Evolutionary conservation across 2,797 vertebrate species (phyloP).

Genomic region (Rhynchonycteris naso): DNA sequence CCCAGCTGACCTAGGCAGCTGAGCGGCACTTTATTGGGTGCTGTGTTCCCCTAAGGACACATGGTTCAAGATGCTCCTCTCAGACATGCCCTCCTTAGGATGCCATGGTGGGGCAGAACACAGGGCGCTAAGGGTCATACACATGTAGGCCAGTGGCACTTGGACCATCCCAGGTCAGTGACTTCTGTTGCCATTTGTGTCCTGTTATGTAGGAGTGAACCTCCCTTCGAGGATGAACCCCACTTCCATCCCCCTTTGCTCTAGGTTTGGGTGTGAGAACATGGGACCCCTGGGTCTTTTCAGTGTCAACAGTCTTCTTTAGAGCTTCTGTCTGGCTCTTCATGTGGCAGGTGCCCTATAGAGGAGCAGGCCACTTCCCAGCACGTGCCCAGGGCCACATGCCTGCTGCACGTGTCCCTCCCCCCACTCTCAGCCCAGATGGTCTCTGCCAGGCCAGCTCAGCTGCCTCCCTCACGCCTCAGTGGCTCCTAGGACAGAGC

Average conservation of each 20-base stretch:
- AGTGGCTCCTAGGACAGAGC: constrained; percentile 81
- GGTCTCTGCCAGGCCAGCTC: constrained; percentile 76
- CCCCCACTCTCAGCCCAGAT: constrained; percentile 68
- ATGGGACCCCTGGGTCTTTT: neutral
- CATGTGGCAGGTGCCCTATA: constrained; percentile 44
- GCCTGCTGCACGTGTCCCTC: constrained; percentile 58
- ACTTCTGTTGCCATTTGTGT: neutral
- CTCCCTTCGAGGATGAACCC: neutral
- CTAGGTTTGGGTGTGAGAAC: neutral
- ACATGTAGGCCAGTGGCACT: neutral
- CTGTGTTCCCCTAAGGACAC: neutral
- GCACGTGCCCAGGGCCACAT: constrained; percentile 74
- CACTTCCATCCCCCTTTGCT: neutral
- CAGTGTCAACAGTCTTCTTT: neutral
- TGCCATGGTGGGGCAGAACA: neutral
- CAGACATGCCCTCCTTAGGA: neutral
- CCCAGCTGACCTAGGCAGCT: neutral
- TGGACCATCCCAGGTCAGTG: neutral
- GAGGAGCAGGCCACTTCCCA: constrained; percentile 55
- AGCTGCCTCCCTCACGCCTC: constrained; percentile 85
- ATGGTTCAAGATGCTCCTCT: neutral
- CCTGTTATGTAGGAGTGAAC: neutral
- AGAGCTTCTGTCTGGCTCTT: constrained; percentile 45
- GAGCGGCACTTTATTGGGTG: neutral
- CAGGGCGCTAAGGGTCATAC: neutral